A percentile compares a stretch with the other conserved stretches of the same genome.
phyloP scores from a whole-genome alignment of 2,888 invertebrate species.

The Cataglyphis altisquamis region DNA sequence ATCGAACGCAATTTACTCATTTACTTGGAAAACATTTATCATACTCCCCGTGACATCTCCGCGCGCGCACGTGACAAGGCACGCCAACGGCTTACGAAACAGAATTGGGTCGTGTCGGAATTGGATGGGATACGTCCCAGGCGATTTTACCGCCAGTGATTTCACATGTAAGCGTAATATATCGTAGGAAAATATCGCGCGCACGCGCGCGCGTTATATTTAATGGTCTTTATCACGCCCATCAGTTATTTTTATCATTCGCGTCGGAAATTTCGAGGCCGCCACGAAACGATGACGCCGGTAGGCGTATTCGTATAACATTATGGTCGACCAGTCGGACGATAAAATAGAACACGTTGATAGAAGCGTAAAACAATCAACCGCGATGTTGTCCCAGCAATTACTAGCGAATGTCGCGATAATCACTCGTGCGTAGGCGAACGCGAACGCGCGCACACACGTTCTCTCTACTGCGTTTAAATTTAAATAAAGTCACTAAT shows the following conservation, averaged over 20 bases:
- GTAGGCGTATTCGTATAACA: conserved; percentile 61
- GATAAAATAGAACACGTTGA: conserved; percentile 65
- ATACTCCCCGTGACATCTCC: conserved; percentile 49
- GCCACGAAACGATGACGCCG: conserved; percentile 16
- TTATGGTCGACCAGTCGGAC: conserved; percentile 54
- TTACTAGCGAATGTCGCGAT: conserved; percentile 69
- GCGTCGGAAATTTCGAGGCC: conserved; percentile 37
- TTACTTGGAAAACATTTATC: conserved; percentile 54
- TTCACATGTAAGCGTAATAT: conserved; percentile 45
- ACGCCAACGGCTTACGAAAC: conserved; percentile 52
- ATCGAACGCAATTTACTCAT: conserved; percentile 51
- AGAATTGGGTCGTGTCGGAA: conserved; percentile 54
- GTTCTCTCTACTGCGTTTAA: conserved; percentile 41
- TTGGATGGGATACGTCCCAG: conserved; percentile 54
- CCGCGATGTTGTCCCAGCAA: conserved; percentile 70
- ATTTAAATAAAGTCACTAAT: conserved; percentile 61
- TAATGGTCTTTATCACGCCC: conserved; percentile 62
- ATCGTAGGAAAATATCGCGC: conserved; percentile 43
- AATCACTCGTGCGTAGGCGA: conserved; percentile 61
- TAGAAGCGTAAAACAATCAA: conserved; percentile 69
- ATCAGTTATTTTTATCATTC: conserved; percentile 49
- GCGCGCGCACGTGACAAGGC: conserved; percentile 36
- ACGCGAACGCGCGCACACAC: conserved; percentile 30
- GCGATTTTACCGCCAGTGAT: conserved; percentile 56
- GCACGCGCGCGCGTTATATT: conserved; percentile 43